Percentiles rank a stretch among this genome's conserved stretches.
phyloP scores from a whole-genome alignment of 2,797 vertebrate species.

The Eulemur coronatus region DNA sequence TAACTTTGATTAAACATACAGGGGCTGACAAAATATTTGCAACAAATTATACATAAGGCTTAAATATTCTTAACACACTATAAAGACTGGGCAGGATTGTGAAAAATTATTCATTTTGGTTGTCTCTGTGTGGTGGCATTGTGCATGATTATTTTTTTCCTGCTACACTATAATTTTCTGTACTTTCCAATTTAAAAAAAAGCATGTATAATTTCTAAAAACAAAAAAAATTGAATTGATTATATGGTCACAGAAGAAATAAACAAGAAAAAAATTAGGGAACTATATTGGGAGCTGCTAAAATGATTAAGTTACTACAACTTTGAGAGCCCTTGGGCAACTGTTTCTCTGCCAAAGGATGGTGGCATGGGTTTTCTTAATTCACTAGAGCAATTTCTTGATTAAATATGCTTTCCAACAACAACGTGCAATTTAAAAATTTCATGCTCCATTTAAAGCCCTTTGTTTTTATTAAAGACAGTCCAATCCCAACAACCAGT shows the following conservation, averaged over 20 bases:
- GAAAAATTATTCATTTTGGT: not conserved
- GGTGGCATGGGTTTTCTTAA: not conserved
- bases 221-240: not conserved
- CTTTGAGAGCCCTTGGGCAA: not conserved
- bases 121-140: not conserved
- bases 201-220: not conserved
- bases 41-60: not conserved
- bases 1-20: not conserved
- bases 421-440: constrained; percentile 29
- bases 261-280: not conserved
- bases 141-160: not conserved
- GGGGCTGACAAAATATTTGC: not conserved
- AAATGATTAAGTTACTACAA: not conserved
- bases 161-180: not conserved
- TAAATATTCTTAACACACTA: not conserved
- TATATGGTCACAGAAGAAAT: not conserved
- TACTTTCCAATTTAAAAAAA: constrained; percentile 32
- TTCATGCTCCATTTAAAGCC: constrained; percentile 44
- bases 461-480: not conserved
- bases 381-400: constrained; percentile 46
- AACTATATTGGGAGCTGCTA: not conserved
- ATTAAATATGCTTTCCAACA: constrained; percentile 54
- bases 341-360: not conserved
- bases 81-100: not conserved
- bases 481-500: not conserved